Conservation (phyloP, 2,113 vertebrate species). For the Esox niger region DNA sequence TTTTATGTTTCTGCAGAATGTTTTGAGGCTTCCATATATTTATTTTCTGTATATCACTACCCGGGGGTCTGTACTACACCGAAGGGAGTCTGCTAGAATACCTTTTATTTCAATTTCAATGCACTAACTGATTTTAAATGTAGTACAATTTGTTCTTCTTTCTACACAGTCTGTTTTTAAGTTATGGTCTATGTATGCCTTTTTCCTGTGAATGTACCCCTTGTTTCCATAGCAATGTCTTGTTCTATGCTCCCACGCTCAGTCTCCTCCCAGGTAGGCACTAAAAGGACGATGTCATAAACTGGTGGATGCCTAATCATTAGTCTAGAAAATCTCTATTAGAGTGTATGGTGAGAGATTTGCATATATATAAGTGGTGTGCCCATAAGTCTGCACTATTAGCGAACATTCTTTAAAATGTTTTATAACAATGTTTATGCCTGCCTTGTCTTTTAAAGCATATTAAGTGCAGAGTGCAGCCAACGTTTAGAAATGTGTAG, state of each 20-base stretch:
- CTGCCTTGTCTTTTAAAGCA: neutral
- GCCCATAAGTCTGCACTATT: conserved; percentile 45
- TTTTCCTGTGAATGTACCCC: conserved; percentile 56
- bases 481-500: neutral
- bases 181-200: conserved; percentile 28
- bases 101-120: too few species aligned
- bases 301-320: conserved; percentile 57
- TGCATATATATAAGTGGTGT: conserved; percentile 34
- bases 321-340: conserved; percentile 50
- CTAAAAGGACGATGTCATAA: conserved; percentile 53
- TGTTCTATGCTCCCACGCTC: conserved; percentile 60
- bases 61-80: too few species aligned
- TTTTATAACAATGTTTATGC: neutral
- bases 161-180: conserved; percentile 22
- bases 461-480: neutral
- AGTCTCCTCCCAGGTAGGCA: conserved; percentile 64
- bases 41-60: conserved; percentile 43
- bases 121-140: too few species aligned
- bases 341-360: conserved; percentile 40
- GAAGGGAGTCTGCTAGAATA: too few species aligned
- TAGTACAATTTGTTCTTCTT: conserved; percentile 22
- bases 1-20: too few species aligned
- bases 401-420: neutral
- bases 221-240: conserved; percentile 77
- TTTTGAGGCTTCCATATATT: too few species aligned